phyloP scores from a whole-genome alignment of 2,113 vertebrate species.

The Kryptolebias marmoratus region DNA sequence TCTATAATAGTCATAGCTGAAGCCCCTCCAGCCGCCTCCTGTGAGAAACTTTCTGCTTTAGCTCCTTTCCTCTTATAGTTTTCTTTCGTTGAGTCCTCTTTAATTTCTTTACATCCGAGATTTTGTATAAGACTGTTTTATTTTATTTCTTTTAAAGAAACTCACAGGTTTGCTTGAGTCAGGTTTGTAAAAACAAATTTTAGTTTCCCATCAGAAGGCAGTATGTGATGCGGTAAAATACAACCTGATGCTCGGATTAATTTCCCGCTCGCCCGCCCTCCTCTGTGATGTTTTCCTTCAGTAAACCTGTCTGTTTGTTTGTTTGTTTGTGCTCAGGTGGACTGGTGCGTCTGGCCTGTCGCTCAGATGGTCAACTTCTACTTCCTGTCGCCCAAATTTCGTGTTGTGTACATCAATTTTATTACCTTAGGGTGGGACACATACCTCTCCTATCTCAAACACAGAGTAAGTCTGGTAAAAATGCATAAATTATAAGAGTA shows the following conservation, averaged over 20 bases:
- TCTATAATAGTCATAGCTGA: no score
- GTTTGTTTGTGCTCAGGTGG: conserved; percentile 70
- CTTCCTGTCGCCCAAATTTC: conserved; percentile 85
- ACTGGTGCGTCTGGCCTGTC: conserved; percentile 90
- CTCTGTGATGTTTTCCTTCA: neutral
- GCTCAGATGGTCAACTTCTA: conserved; percentile 93
- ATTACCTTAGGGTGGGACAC: conserved; percentile 93
- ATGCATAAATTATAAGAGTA: no score
- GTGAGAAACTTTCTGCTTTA: no score
- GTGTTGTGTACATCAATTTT: conserved; percentile 89
- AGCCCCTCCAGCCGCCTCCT: no score
- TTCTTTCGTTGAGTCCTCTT: no score
- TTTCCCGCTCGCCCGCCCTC: neutral
- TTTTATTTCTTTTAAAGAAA: neutral
- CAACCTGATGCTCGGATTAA: neutral
- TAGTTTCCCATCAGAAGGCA: neutral
- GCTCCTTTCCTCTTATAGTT: no score
- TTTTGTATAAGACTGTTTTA: no score
- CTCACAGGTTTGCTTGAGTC: neutral
- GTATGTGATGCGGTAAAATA: neutral
- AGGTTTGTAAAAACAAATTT: neutral
- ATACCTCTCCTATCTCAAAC: conserved; percentile 92
- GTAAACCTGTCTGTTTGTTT: conserved; percentile 11
- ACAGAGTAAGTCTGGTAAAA: conserved; percentile 81
- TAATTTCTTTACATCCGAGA: no score